phyloP scores from a whole-genome alignment of 2,797 vertebrate species.

The Enteromius paludinosus region DNA sequence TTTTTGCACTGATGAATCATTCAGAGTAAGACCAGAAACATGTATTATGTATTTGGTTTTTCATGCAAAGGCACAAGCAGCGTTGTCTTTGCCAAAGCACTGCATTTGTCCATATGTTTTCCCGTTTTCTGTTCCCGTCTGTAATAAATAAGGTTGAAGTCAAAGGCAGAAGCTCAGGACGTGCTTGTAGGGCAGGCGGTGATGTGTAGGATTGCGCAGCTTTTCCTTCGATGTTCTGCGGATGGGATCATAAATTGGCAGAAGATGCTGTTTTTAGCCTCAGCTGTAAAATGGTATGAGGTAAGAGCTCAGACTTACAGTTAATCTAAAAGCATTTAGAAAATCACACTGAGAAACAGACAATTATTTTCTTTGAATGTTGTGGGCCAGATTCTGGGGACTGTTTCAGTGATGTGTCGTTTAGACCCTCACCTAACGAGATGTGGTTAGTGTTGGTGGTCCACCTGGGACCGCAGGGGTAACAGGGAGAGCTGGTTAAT shows the following conservation, averaged over 20 bases:
- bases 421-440: not conserved
- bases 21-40: not conserved
- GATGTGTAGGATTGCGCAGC: slow-evolving; percentile 13
- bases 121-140: not conserved
- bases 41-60: not conserved
- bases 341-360: slow-evolving; percentile 22
- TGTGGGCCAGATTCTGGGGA: not conserved
- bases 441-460: not conserved
- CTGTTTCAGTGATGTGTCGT: not conserved
- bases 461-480: not conserved
- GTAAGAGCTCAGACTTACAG: slow-evolving; percentile 39
- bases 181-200: not conserved
- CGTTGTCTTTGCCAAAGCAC: not conserved
- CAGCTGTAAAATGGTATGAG: slow-evolving; percentile 46
- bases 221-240: slow-evolving; percentile 41
- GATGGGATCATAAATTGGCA: slow-evolving; percentile 50
- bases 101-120: not conserved
- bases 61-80: not conserved
- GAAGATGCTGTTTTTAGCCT: slow-evolving; percentile 30
- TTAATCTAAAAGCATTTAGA: slow-evolving; percentile 37
- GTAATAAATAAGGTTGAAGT: not conserved
- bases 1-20: not conserved
- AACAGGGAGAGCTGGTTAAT: slow-evolving; percentile 18
- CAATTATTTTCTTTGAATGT: not conserved
- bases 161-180: not conserved